These are phyloP conservation scores for Prolemur simus DNA, from an alignment of 2,113 vertebrate species.

Conservation along the genomic window DNA sequence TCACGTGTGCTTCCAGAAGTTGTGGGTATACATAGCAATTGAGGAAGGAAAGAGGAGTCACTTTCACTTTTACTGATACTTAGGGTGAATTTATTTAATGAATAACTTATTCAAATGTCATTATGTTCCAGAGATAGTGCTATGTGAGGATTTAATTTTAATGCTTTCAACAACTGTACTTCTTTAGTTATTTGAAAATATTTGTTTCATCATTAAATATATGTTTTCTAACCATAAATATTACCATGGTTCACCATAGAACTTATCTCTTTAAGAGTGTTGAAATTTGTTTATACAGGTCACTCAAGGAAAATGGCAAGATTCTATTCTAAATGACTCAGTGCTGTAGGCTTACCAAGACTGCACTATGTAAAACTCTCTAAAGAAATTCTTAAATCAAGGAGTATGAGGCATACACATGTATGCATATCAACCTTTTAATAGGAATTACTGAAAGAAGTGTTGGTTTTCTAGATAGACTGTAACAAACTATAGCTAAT, in stretches of 20 bases:
- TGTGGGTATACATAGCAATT: neutral
- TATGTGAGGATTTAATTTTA: neutral
- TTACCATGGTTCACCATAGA: neutral
- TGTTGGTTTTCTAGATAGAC: neutral
- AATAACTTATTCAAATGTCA: neutral
- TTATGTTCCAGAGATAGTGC: neutral
- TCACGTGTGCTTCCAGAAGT: neutral
- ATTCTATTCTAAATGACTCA: neutral
- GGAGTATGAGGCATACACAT: neutral
- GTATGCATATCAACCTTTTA: neutral
- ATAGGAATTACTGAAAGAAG: neutral
- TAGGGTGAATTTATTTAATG: neutral
- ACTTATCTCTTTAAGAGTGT: neutral
- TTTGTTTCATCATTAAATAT: neutral
- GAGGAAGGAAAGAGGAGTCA: neutral
- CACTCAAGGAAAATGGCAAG: neutral
- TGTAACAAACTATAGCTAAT: neutral
- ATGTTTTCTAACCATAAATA: neutral
- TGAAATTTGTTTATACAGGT: neutral
- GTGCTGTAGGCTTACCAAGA: neutral
- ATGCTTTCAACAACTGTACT: neutral
- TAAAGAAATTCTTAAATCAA: neutral
- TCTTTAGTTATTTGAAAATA: slow-evolving; percentile 20
- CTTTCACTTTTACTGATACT: neutral
- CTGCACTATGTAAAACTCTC: neutral